Evolutionary conservation across 1,140 invertebrate genomes (phyloP), one percentile per base, ranked within the genome.

Genomic region (Bombus cullumanus): DNA sequence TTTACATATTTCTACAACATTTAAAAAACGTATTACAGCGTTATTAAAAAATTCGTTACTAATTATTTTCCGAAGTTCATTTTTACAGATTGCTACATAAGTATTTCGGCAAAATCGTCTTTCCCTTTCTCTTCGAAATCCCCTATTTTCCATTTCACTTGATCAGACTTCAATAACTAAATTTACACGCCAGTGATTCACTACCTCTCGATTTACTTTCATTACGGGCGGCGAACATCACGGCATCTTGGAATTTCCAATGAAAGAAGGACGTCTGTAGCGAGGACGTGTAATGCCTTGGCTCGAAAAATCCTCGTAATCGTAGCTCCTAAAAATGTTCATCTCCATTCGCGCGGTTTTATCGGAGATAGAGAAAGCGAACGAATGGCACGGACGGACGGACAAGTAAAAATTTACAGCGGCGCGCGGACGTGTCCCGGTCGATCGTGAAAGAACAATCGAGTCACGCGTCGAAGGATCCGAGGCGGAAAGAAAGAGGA

Each of bases 361-460:
- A 43, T 47, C 28, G 12, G 2, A 18, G 4, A 37, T 12, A 53
- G 31, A 25, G 37, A 6, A 1, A 15, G 22, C 28, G 5, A n/a
- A 28, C 4, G 28, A 66, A 39, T 18, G 9, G 34, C 75, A 78
- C 37, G 64, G 69, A 66, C 37, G 47, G 57, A 59, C 12, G 74
- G 74, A 78, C 82, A 83, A 69, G 82, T 83, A 83, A 78, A 83
- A 83, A 83, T 83, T 78, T 83, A 83, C 74, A 78, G n/a, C 72
- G 72, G 15, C 47, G 28, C 75, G 13, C n/a, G 37, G 62, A 86
- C 62, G 81, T 86, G 75, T 72, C 43, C 75, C 62, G 43, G 41
- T 78, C 74, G 47, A 78, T 77, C 64, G 82, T 83, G 82, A 83
- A 68, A 68, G 78, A 88, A 89, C 87, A 88, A 89, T 89, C 78